These are phyloP conservation scores for Dipodomys stephensi DNA, from an alignment of 2,113 vertebrate genomes.

Conservation along the genomic window DNA sequence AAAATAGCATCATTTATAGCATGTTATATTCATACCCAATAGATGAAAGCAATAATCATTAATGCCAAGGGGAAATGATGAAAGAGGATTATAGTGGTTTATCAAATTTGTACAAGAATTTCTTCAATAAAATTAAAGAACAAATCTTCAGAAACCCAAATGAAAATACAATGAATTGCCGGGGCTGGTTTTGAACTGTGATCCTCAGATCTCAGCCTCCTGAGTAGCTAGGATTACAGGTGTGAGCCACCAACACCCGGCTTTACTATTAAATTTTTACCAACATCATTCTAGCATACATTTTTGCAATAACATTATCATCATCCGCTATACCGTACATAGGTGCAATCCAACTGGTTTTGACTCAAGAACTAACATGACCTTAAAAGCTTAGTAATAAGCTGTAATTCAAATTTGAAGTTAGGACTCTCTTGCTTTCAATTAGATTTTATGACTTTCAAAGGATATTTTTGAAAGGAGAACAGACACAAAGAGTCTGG, in stretches of 20 bases:
- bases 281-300: neutral
- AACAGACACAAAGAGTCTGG: neutral
- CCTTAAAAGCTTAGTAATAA: neutral
- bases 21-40: constrained; percentile 1
- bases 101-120: constrained; percentile 50
- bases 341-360: neutral
- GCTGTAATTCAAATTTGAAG: neutral
- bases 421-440: neutral
- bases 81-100: neutral
- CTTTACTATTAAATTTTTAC: neutral
- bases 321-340: neutral
- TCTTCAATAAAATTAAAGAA: constrained; percentile 55
- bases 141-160: constrained; percentile 9
- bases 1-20: constrained; percentile 47
- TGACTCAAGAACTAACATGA: neutral
- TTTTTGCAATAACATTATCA: neutral
- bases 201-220: too few species aligned
- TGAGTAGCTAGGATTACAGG: too few species aligned
- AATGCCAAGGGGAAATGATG: neutral
- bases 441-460: neutral
- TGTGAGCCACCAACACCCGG: too few species aligned
- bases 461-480: neutral
- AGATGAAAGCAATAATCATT: constrained; percentile 14
- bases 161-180: neutral
- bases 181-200: too few species aligned